A percentile compares a stretch with the other conserved stretches of the same genome.
Conservation (phyloP, 2,797 vertebrate species). For the Labeo calbasu region DNA sequence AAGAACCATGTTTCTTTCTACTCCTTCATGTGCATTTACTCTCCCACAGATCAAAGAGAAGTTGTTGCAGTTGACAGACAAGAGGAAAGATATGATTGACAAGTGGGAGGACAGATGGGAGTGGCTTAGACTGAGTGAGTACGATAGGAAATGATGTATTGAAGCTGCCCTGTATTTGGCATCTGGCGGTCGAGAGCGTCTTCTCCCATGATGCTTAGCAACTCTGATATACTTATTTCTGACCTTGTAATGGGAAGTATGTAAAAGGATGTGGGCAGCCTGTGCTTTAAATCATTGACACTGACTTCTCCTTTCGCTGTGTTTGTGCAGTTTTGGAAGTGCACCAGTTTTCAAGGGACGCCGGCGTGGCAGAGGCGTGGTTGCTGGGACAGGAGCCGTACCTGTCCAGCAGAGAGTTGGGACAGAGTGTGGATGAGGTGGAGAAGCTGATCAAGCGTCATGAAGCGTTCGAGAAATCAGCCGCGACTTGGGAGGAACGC, state of each 20-base stretch:
- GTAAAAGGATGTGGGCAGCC: constrained; percentile 32
- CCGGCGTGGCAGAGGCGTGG: constrained; percentile 95
- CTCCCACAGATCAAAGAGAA: constrained; percentile 90
- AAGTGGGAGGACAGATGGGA: constrained; percentile 99
- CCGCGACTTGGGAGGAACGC: constrained; percentile 95
- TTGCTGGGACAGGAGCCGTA: constrained; percentile 94
- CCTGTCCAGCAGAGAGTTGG: constrained; percentile 90
- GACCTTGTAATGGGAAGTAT: constrained; percentile 14
- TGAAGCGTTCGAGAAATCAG: constrained; percentile 95
- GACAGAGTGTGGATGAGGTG: constrained; percentile 93
- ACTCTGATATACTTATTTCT: not conserved
- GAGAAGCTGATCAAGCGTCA: constrained; percentile 96
- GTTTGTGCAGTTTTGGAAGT: constrained; percentile 88
- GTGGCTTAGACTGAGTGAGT: constrained; percentile 96
- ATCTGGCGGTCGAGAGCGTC: not conserved
- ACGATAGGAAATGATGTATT: no score
- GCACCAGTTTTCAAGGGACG: constrained; percentile 95
- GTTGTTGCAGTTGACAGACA: constrained; percentile 92
- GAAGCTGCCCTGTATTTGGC: not conserved
- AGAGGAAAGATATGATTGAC: constrained; percentile 99
- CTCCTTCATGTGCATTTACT: not conserved
- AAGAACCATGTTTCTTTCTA: not conserved
- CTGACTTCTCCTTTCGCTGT: constrained; percentile 24
- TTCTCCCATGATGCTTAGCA: constrained; percentile 1
- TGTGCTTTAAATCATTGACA: not conserved